Conservation (phyloP, 53 echinoderm and acorn worm species). For the Mesocentrotus franciscanus region DNA sequence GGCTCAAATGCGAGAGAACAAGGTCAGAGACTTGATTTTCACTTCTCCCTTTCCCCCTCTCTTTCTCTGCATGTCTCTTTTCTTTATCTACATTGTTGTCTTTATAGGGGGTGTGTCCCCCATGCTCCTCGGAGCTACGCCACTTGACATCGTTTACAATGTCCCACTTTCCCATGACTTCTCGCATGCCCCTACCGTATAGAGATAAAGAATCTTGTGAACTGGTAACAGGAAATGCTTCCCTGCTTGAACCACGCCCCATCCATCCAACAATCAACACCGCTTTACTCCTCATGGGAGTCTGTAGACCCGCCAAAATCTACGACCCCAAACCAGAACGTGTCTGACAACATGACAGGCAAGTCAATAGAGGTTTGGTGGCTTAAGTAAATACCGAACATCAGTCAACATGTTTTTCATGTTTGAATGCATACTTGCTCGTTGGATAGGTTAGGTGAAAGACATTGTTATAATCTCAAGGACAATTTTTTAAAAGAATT, state of each 20-base stretch:
- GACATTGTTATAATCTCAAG: background rate
- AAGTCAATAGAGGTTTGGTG: background rate
- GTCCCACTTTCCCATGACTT: background rate
- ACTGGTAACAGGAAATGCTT: conserved; percentile 31
- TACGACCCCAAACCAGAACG: background rate
- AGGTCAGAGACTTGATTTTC: background rate
- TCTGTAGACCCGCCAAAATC: conserved; percentile 36
- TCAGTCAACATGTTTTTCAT: background rate
- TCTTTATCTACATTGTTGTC: background rate
- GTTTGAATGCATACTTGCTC: background rate
- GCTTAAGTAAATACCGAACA: background rate
- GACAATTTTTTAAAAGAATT: background rate
- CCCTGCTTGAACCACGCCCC: conserved; percentile 41
- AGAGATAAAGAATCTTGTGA: conserved; percentile 5
- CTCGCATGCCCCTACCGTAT: background rate
- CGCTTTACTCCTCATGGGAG: background rate
- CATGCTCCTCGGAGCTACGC: background rate
- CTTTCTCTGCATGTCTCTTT: background rate
- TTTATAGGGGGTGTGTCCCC: too few species aligned
- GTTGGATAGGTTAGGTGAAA: background rate
- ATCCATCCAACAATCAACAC: conserved; percentile 42
- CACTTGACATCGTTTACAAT: background rate
- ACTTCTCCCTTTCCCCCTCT: too few species aligned
- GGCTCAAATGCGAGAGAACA: too few species aligned
- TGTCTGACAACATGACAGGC: background rate